Percentiles rank a stretch among this genome's conserved stretches.
These are phyloP conservation scores for Nebria salina DNA, from an alignment of 2,888 invertebrate genomes.

Conservation along the genomic window DNA sequence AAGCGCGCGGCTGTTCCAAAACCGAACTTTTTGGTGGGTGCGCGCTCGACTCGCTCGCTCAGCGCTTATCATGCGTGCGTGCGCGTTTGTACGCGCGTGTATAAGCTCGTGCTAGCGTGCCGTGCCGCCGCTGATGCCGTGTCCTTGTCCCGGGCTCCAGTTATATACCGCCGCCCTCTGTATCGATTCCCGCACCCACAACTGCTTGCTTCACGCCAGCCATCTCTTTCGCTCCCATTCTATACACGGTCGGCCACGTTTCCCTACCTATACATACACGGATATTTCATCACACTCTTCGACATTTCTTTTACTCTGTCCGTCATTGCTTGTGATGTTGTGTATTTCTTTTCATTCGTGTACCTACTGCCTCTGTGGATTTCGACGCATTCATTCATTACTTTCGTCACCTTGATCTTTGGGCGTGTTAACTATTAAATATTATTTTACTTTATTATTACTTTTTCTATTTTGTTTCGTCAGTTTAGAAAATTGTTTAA, in stretches of 20 bases:
- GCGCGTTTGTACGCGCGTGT: conserved; percentile 14
- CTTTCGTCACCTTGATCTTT: neutral
- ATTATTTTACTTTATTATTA: neutral
- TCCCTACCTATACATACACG: conserved; percentile 15
- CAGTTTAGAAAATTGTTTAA: no score
- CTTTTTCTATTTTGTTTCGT: no score
- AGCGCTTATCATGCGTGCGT: conserved; percentile 12
- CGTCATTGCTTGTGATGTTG: conserved; percentile 37
- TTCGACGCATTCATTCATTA: neutral
- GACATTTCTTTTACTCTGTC: conserved; percentile 26
- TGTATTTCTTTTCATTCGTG: conserved; percentile 35
- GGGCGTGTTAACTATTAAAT: no score
- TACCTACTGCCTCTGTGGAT: conserved; percentile 10
- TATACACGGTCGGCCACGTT: conserved; percentile 45
- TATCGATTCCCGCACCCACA: conserved; percentile 42
- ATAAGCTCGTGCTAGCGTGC: neutral
- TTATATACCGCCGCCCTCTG: conserved; percentile 38
- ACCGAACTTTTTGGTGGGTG: neutral
- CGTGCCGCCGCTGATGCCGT: conserved; percentile 15
- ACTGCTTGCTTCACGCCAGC: conserved; percentile 47
- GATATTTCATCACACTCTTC: conserved; percentile 7
- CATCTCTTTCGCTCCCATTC: conserved; percentile 39
- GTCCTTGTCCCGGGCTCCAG: conserved; percentile 31
- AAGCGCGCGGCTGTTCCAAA: neutral
- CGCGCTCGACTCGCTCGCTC: conserved; percentile 4